These are phyloP conservation scores for Orchesellides sinensis DNA, from an alignment of 2,888 invertebrate species.

Conservation along the genomic window DNA sequence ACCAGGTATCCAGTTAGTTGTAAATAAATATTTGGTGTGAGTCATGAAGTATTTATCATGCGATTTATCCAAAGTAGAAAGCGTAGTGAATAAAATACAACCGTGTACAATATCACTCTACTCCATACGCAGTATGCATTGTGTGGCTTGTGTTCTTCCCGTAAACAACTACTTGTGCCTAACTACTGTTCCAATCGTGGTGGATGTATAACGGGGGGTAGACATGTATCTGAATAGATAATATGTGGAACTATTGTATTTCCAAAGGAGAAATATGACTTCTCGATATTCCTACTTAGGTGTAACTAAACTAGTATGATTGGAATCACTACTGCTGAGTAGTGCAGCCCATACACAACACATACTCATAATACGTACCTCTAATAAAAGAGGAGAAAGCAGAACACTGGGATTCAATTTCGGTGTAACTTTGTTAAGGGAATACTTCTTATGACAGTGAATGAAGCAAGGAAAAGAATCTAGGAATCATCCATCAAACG, in stretches of 20 bases:
- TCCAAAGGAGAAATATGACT: too few species aligned
- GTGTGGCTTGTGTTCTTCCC: neutral
- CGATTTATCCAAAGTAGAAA: too few species aligned
- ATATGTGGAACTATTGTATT: too few species aligned
- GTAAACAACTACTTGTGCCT: neutral
- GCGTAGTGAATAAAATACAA: too few species aligned
- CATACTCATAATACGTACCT: neutral
- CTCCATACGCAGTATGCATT: neutral
- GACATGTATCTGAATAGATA: too few species aligned
- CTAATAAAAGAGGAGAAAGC: constrained; percentile 25
- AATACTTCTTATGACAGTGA: constrained; percentile 35
- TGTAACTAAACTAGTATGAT: too few species aligned
- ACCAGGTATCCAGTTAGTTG: neutral
- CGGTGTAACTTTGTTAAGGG: constrained; percentile 60
- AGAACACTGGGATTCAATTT: constrained; percentile 63
- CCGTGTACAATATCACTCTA: too few species aligned
- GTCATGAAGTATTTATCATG: too few species aligned
- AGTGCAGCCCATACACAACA: constrained; percentile 20
- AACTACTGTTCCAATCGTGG: too few species aligned
- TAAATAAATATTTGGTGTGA: too few species aligned
- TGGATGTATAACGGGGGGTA: too few species aligned
- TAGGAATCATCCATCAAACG: constrained; percentile 62
- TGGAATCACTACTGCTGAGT: neutral
- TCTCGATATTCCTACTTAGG: too few species aligned
- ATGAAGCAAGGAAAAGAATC: constrained; percentile 39